Percentiles rank a stretch among this genome's conserved stretches.
Evolutionary conservation across 1,140 invertebrate genomes (phyloP).

Genomic region (Zaprionus africanus): DNA sequence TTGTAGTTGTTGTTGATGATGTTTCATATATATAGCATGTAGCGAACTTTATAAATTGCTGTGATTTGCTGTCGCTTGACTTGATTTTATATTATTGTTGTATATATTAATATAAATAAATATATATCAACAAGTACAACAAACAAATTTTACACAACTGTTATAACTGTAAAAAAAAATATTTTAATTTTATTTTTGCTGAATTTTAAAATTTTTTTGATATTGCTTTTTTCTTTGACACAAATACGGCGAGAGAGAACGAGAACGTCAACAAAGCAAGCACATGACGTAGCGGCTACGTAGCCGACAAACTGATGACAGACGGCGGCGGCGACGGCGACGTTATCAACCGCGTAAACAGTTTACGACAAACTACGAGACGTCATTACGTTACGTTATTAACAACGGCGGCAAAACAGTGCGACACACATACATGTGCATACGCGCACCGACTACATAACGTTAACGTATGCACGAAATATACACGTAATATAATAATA

Average conservation of each 20-base stretch:
- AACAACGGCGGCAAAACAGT: conserved; percentile 56
- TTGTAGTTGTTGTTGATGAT: conserved; percentile 9
- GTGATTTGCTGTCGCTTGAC: conserved; percentile 31
- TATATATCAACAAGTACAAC: conserved; percentile 62
- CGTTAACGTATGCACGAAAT: conserved; percentile 28
- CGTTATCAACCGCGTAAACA: conserved; percentile 20
- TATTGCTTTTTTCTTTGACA: conserved; percentile 6
- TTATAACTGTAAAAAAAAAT: conserved; percentile 63
- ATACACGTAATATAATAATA: conserved; percentile 45
- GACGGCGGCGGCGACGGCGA: conserved; percentile 17
- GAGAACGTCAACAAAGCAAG: conserved; percentile 39
- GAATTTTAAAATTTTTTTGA: conserved; percentile 1
- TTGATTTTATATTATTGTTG: conserved; percentile 39
- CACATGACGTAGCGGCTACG: conserved; percentile 38
- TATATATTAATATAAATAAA: conserved; percentile 34
- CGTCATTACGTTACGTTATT: conserved; percentile 49
- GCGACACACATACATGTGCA: conserved; percentile 35
- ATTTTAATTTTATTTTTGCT: conserved; percentile 35
- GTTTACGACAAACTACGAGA: conserved; percentile 36
- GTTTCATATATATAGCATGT: conserved; percentile 16
- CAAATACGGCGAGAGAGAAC: conserved; percentile 4
- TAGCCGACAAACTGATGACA: conserved; percentile 27
- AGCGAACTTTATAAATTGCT: conserved; percentile 17
- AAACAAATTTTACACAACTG: conserved; percentile 65
- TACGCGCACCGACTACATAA: conserved; percentile 39